Conservation (phyloP, 37 sponge, comb jelly and placozoan species). For the Ephydatia muelleri region DNA sequence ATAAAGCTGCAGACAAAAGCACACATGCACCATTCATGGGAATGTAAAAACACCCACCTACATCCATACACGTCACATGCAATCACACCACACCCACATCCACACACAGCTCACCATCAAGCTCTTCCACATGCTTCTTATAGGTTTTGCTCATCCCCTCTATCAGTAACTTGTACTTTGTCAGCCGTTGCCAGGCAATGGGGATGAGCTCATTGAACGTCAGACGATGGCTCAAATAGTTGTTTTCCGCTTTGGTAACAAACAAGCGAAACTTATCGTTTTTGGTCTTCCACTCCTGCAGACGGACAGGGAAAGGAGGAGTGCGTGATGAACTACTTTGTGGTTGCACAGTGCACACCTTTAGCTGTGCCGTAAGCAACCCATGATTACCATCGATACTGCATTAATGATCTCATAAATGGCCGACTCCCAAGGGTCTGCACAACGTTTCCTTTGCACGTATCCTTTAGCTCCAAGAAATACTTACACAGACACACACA, state of each 20-base stretch:
- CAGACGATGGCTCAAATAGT: conserved; percentile 54
- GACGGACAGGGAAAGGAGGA: no score
- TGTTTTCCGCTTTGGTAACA: conserved; percentile 57
- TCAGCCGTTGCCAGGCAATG: conserved; percentile 73
- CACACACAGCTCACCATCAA: conserved; percentile 31
- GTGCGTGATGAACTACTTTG: no score
- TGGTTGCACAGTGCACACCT: no score
- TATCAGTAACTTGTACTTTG: conserved; percentile 63
- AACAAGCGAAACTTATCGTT: conserved; percentile 67
- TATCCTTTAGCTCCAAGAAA: no score
- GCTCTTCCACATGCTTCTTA: conserved; percentile 47
- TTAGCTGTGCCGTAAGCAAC: no score
- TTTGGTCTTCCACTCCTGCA: conserved; percentile 53
- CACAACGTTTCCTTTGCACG: no score
- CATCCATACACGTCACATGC: background rate
- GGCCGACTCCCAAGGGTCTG: no score
- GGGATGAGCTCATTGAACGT: conserved; percentile 68
- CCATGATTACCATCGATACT: no score
- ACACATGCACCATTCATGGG: background rate
- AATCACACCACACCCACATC: background rate
- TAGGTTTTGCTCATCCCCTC: conserved; percentile 52
- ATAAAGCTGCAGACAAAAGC: background rate
- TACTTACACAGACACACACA: no score
- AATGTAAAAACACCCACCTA: background rate
- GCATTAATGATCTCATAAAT: no score